These are phyloP conservation scores for Salvelinus alpinus DNA, from an alignment of 2,113 vertebrate genomes.

Conservation along the genomic window DNA sequence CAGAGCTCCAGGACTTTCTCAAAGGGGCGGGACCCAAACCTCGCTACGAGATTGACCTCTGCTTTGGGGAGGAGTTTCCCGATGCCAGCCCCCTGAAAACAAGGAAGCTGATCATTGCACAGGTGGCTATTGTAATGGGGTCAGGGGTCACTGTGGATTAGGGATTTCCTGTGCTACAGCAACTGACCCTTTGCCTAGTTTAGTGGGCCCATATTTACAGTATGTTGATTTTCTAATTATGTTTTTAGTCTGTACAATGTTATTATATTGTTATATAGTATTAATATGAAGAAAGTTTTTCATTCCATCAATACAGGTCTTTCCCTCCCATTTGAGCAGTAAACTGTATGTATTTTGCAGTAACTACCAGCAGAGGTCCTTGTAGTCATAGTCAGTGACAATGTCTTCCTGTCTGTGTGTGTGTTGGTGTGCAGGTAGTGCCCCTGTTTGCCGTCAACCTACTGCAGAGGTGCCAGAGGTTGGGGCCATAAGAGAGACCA, in stretches of 20 bases:
- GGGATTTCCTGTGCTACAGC: neutral
- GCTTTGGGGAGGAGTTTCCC: conserved; percentile 90
- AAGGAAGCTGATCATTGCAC: conserved; percentile 81
- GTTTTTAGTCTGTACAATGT: no score
- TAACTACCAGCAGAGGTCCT: conserved; percentile 56
- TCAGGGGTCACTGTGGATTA: neutral
- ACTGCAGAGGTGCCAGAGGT: conserved; percentile 62
- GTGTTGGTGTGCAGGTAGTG: conserved; percentile 74
- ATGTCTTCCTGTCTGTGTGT: neutral
- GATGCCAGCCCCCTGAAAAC: conserved; percentile 64
- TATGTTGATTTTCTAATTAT: no score
- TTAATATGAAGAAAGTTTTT: no score
- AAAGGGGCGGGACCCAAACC: conserved; percentile 65
- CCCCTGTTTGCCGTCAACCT: conserved; percentile 83
- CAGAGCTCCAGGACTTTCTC: conserved; percentile 76
- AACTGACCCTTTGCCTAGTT: neutral
- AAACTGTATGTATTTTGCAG: neutral
- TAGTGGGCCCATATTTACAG: no score
- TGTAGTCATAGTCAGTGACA: conserved; percentile 5
- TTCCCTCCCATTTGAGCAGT: neutral
- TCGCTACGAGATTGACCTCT: conserved; percentile 79
- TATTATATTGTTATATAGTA: neutral
- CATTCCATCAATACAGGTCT: neutral
- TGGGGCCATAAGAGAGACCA: conserved; percentile 19
- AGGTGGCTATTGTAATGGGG: conserved; percentile 64